A percentile compares a stretch with the other conserved stretches of the same genome.
Evolutionary conservation across 2,888 invertebrate genomes (phyloP).

Genomic region (Drosophila tripunctata): DNA sequence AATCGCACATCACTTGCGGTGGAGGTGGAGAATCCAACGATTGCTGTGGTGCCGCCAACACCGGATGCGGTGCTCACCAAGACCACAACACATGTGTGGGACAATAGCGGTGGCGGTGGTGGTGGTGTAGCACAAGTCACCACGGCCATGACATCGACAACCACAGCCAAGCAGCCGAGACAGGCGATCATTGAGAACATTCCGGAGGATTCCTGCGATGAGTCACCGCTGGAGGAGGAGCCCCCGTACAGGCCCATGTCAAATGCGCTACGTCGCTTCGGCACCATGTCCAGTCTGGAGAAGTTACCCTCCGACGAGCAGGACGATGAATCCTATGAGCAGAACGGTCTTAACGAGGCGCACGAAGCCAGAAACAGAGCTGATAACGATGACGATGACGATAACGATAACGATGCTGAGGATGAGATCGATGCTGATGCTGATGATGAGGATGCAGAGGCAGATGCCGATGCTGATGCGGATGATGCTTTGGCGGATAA

Average conservation of each 20-base stretch:
- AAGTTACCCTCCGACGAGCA: constrained; percentile 87
- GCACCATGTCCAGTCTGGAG: constrained; percentile 90
- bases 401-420: constrained; percentile 79
- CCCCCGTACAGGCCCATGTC: constrained; percentile 90
- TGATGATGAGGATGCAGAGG: constrained; percentile 76
- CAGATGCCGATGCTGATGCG: constrained; percentile 81
- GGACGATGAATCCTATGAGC: constrained; percentile 82
- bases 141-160: constrained; percentile 57
- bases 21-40: constrained; percentile 85
- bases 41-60: constrained; percentile 90
- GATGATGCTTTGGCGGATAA: constrained; percentile 73
- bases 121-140: constrained; percentile 75
- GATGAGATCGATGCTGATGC: constrained; percentile 78
- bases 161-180: constrained; percentile 69
- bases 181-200: constrained; percentile 83
- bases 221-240: constrained; percentile 90
- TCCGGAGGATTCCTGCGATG: constrained; percentile 87
- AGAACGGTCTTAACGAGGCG: constrained; percentile 69
- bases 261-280: constrained; percentile 85
- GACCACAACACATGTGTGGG: constrained; percentile 83
- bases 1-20: constrained; percentile 45
- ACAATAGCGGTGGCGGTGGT: constrained; percentile 66
- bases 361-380: constrained; percentile 82
- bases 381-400: constrained; percentile 61
- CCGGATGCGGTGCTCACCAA: constrained; percentile 86